A percentile compares a stretch with the other conserved stretches of the same genome.
Conservation (phyloP, 2,888 invertebrate species). For the Chalcis sispes region DNA sequence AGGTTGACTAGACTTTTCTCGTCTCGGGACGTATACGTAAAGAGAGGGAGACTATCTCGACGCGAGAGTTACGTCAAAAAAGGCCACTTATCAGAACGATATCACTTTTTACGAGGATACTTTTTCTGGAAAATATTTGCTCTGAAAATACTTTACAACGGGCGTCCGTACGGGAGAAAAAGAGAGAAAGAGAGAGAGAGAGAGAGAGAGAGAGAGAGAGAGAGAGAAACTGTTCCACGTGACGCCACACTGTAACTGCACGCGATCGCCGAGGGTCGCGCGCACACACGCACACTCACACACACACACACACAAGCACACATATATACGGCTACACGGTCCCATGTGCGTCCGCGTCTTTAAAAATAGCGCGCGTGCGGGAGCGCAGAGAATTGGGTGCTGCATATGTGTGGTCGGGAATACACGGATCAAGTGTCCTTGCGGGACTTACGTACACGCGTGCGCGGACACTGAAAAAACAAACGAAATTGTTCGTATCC, state of each 20-base stretch:
- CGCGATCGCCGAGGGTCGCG: too few species aligned
- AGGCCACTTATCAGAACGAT: conserved; percentile 60
- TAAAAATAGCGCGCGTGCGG: conserved; percentile 43
- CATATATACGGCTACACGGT: background rate
- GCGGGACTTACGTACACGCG: background rate
- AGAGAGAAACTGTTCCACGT: background rate
- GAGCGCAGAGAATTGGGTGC: conserved; percentile 25
- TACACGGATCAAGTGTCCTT: conserved; percentile 41
- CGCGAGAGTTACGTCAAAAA: conserved; percentile 51
- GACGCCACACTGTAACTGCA: too few species aligned
- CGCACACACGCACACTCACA: too few species aligned
- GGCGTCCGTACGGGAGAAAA: too few species aligned
- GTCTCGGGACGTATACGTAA: background rate
- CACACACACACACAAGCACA: background rate
- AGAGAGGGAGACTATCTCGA: background rate
- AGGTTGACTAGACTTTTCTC: conserved; percentile 17
- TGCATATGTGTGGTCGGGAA: conserved; percentile 40
- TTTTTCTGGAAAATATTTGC: conserved; percentile 58
- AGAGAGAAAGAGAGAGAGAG: background rate
- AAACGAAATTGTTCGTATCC: conserved; percentile 27
- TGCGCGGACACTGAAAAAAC: conserved; percentile 25
- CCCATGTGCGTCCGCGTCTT: conserved; percentile 19
- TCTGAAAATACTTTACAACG: conserved; percentile 56
- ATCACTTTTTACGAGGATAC: conserved; percentile 59
- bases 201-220: background rate